Evolutionary conservation across 2,888 invertebrate genomes (phyloP), one percentile per base, ranked within the genome.

Genomic region (Aphodius sticticus): DNA sequence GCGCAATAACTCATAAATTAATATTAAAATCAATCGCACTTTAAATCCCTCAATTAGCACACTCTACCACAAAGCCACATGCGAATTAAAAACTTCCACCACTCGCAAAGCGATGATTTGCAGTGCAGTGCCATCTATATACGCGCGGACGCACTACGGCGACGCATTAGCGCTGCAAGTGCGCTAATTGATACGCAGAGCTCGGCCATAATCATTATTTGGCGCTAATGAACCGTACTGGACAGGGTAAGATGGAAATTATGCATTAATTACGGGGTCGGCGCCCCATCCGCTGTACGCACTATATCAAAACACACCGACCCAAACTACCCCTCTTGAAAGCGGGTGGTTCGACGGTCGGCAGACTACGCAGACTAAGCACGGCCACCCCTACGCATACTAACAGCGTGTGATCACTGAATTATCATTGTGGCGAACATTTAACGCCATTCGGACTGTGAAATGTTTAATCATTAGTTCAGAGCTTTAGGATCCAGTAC

Each of bases 181-280:
- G 69, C 76, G 79, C 82, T 83, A 82, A 83, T 83, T 82, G 82
- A 82, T 83, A 83, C 81, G 80, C 53, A 53, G 53, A 81, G 12
- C 72, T 81, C 81, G 81, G 80, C 80, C 82, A 82, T 82, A 82
- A 82, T 82, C 81, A 83, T 83, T 83, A 83, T 82, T 82, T 80
- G 78, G 78, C 78, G 77, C 81, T 81, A 83, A 83, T 83, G 82
- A 83, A 81, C 79, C 79, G 75, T 79, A 72, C 38, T 78, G 79
- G 81, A 78, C 81, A 79, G 79, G 72, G 79, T 81, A 81, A 79
- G 81, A 81, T 81, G 79, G 81, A 79, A 81, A 80, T 80, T 78
- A 81, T 81, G 81, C 78, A 81, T 81, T 81, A 81, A 81, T 81
- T 81, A 81, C 79, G 69, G 69, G 80, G 70, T 76, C 38, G 70